These are phyloP conservation scores for Scaptomyza tumidula DNA, from an alignment of 2,888 invertebrate genomes.

Conservation along the genomic window DNA sequence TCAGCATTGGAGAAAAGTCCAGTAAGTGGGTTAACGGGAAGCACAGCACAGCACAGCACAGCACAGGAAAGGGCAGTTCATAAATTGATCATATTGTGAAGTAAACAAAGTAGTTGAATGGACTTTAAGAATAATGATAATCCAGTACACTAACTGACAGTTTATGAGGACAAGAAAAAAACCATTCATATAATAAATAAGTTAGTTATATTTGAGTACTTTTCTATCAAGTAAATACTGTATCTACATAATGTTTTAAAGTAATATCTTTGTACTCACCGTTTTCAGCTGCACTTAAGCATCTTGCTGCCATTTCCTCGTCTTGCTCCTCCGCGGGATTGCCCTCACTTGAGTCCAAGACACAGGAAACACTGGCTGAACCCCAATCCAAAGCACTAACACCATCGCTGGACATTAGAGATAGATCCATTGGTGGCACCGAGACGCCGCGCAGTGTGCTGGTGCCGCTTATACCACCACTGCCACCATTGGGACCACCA, in stretches of 20 bases:
- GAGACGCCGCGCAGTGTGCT: slow-evolving; percentile 67
- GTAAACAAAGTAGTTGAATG: neutral
- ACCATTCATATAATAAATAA: too few relatives aligned
- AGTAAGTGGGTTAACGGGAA: slow-evolving; percentile 26
- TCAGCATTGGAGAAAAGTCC: slow-evolving; percentile 19
- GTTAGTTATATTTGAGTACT: too few relatives aligned
- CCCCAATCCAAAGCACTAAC: slow-evolving; percentile 72
- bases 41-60: neutral
- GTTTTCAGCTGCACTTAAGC: slow-evolving; percentile 80
- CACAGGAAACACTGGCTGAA: slow-evolving; percentile 52
- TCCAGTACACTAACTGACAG: too few relatives aligned
- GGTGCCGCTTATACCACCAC: slow-evolving; percentile 53
- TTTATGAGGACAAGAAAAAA: too few relatives aligned
- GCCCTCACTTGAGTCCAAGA: slow-evolving; percentile 63
- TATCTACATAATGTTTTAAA: too few relatives aligned
- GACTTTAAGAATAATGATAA: too few relatives aligned
- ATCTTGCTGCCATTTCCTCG: slow-evolving; percentile 80
- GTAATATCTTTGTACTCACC: slow-evolving; percentile 71
- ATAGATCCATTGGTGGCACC: slow-evolving; percentile 77
- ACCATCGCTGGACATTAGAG: slow-evolving; percentile 70
- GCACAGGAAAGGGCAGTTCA: slow-evolving; percentile 1
- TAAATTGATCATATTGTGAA: slow-evolving; percentile 7
- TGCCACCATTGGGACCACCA: slow-evolving; percentile 37
- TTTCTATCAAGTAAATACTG: too few relatives aligned
- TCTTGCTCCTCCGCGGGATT: slow-evolving; percentile 81